Conservation (phyloP, 2,797 vertebrate genomes). For the Poecilia picta region DNA sequence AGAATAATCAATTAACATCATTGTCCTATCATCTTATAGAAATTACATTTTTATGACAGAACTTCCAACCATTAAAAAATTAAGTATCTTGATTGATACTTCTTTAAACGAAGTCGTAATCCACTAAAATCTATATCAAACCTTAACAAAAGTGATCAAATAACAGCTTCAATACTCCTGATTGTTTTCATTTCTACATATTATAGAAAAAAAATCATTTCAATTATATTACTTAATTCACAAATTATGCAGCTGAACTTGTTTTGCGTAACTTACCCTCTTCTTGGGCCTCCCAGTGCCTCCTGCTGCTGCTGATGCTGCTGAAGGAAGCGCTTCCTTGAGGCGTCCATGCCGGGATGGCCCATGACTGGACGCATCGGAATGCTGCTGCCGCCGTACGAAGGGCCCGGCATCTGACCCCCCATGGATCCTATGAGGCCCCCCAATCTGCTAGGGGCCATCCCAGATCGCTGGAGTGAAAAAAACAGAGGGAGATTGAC, state of each 20-base stretch:
- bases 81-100: neutral
- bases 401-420: constrained; percentile 87
- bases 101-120: neutral
- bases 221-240: neutral
- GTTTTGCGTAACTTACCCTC: constrained; percentile 84
- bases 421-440: constrained; percentile 89
- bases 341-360: constrained; percentile 88
- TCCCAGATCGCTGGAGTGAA: constrained; percentile 83
- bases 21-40: neutral
- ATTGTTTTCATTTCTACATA: neutral
- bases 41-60: neutral
- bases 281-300: constrained; percentile 82
- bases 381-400: constrained; percentile 85
- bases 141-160: neutral
- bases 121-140: neutral
- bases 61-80: neutral
- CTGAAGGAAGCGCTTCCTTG: constrained; percentile 92
- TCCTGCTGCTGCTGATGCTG: constrained; percentile 88
- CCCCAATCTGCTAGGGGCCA: constrained; percentile 83
- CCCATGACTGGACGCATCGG: constrained; percentile 89
- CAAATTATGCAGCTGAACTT: neutral
- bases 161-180: neutral
- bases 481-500: constrained; percentile 24
- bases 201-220: neutral
- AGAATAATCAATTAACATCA: neutral